Base-by-base conservation (phyloP, 2,888 invertebrate species). In the Volucella inflata region DNA sequence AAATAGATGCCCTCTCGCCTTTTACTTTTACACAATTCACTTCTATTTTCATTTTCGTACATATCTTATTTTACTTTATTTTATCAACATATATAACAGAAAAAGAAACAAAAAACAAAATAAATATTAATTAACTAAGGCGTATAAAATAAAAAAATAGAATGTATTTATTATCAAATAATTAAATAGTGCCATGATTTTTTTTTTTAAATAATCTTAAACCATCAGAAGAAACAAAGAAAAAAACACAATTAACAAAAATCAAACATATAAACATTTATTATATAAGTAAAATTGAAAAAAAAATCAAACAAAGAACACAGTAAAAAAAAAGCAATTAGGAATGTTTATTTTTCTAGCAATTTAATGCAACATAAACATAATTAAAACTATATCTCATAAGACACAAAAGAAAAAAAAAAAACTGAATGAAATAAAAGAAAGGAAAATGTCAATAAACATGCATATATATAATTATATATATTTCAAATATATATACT, bases 321-420 rank as follows among this genome's bases (percentile, higher is more conserved):
- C 55, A 76, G 53, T 53, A 55, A 71, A 67, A 62, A 46, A 75
- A 74, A 88, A 90, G 90, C 90, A 90, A 90, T 90, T 89, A 89
- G 88, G 89, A 30, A 88, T 88, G 88, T 90, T 91, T 91, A 91
- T 91, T 91, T 91, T 91, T 91, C 88, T 91, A 91, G 90, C 88
- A 89, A 89, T 90, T 91, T 91, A 90, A 90, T 87, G 80, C 75
- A 82, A 85, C 87, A 87, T 82, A 84, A 87, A 87, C 77, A 72
- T 81, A 68, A 80, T 67, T 40, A 81, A 51, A 78, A 62, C 50
- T 71, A 44, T 71, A 74, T 74, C 64, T 72, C 71, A 59, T 82
- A 87, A 82, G 77, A 50, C 64, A 68, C 17, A 71, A 76, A 36
- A 30, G 40, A 65, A 67, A 50, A 38, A 64, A 62, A 53, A 36